Percentiles rank a stretch among this genome's conserved stretches.
These are phyloP conservation scores for Aphodius granarius DNA, from an alignment of 2,888 invertebrate genomes.

Conservation along the genomic window DNA sequence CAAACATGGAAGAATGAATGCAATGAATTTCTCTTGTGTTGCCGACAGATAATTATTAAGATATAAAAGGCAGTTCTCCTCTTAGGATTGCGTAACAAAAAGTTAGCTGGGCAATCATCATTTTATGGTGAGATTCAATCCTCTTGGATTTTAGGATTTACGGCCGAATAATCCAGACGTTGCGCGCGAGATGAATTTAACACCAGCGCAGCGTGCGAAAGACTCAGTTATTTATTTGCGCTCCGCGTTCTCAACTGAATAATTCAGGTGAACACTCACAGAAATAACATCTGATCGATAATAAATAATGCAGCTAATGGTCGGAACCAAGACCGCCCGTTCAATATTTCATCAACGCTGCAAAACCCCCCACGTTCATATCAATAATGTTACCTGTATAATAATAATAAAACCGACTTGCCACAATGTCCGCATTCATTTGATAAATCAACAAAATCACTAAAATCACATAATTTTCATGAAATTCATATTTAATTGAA, in stretches of 20 bases:
- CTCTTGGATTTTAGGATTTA: not conserved
- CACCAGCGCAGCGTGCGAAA: not conserved
- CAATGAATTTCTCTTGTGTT: too few species aligned
- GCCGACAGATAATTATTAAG: too few species aligned
- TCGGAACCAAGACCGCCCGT: not conserved
- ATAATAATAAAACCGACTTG: not conserved
- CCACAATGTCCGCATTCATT: not conserved
- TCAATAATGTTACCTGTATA: not conserved
- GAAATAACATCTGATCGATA: not conserved
- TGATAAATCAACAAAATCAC: not conserved
- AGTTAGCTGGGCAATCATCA: too few species aligned
- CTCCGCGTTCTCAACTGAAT: not conserved
- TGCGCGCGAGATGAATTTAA: not conserved
- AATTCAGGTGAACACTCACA: not conserved
- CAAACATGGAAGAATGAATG: too few species aligned
- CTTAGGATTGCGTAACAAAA: too few species aligned
- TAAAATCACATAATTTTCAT: not conserved
- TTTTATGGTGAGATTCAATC: not conserved
- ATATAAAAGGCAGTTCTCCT: too few species aligned
- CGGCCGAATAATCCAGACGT: not conserved
- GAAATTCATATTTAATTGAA: too few species aligned
- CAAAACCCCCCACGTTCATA: not conserved
- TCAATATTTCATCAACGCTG: not conserved
- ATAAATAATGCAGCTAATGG: not conserved
- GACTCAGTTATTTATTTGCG: not conserved